Conservation (phyloP, 2,113 vertebrate species). For the Sturnus vulgaris region DNA sequence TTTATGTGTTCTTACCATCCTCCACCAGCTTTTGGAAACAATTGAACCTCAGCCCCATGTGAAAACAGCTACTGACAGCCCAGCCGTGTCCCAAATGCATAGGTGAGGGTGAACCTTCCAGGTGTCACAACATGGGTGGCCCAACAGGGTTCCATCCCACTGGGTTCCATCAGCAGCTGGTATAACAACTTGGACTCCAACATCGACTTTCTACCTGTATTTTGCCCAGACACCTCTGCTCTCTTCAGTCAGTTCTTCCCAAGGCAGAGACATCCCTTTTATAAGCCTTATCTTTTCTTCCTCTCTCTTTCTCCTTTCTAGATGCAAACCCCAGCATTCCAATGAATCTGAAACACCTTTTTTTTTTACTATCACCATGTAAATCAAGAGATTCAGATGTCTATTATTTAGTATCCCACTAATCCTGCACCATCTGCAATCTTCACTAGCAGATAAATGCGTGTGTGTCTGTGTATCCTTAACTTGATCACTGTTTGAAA, state of each 20-base stretch:
- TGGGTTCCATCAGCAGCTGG: neutral
- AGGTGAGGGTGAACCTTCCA: neutral
- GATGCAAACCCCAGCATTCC: neutral
- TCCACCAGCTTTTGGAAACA: neutral
- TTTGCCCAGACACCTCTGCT: neutral
- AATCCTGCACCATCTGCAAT: neutral
- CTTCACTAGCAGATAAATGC: neutral
- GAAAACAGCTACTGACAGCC: neutral
- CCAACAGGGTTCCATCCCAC: neutral
- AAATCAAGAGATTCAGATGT: neutral
- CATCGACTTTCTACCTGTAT: neutral
- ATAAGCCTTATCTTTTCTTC: neutral
- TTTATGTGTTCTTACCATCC: neutral
- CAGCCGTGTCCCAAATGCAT: fast-evolving
- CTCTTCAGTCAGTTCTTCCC: neutral
- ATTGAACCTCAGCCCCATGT: neutral
- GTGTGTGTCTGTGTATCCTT: neutral
- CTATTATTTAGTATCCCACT: neutral
- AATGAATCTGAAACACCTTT: neutral
- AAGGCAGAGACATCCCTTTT: neutral
- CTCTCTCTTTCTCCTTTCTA: neutral
- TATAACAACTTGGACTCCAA: neutral
- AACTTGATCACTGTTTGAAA: neutral
- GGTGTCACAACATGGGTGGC: neutral
- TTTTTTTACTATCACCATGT: neutral